Conservation (phyloP, 2,113 vertebrate species). For the Forbesichthys agassizii region DNA sequence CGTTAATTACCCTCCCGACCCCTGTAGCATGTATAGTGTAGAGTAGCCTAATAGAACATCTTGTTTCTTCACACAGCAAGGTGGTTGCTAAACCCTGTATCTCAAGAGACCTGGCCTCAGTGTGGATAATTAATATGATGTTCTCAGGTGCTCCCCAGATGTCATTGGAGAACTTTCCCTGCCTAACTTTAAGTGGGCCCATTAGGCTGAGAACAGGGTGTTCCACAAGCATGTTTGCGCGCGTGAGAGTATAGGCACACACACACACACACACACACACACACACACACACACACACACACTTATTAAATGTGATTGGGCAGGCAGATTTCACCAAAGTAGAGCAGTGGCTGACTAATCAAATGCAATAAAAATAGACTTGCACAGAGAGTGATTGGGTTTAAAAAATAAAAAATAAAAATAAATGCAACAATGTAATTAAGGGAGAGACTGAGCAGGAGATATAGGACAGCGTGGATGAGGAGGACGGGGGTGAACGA, state of each 20-base stretch:
- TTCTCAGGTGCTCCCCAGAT: slow-evolving; percentile 1
- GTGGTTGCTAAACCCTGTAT: slow-evolving; percentile 29
- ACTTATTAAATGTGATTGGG: not conserved
- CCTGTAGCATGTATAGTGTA: no score
- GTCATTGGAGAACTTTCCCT: slow-evolving; percentile 13
- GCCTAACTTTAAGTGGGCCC: not conserved
- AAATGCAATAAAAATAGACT: not conserved
- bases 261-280: slow-evolving; percentile 7
- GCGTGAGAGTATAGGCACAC: not conserved
- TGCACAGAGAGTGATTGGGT: no score
- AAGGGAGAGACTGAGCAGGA: not conserved
- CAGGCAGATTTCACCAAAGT: not conserved
- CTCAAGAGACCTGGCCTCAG: slow-evolving; percentile 15
- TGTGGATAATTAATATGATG: not conserved
- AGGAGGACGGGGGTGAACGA: slow-evolving; percentile 1
- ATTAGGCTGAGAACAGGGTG: slow-evolving; percentile 17
- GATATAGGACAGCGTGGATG: slow-evolving; percentile 5
- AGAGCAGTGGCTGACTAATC: not conserved
- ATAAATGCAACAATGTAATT: not conserved
- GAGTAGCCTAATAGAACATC: no score
- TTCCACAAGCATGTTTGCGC: slow-evolving; percentile 14
- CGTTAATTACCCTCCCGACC: not conserved
- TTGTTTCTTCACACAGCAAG: no score
- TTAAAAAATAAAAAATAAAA: slow-evolving; percentile 25
- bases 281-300: not conserved